These are phyloP conservation scores for Drosophila lini DNA, from an alignment of 1,140 invertebrate species.

Conservation along the genomic window DNA sequence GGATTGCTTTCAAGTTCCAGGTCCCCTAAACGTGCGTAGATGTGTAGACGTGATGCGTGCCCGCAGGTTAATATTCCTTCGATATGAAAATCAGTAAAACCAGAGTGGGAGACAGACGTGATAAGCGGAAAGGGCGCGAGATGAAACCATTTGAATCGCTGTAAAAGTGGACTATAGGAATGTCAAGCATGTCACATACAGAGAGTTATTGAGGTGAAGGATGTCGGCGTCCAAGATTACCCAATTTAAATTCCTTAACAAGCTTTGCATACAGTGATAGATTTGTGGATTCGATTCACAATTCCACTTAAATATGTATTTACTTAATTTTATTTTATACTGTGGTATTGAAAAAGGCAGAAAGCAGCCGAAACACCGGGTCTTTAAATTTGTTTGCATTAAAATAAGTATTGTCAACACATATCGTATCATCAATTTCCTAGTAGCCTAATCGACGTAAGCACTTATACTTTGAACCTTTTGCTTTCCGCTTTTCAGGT, in stretches of 20 bases:
- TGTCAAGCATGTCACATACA: constrained; percentile 29
- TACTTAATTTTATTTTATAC: too few species aligned
- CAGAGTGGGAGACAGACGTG: constrained; percentile 55
- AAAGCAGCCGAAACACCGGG: too few species aligned
- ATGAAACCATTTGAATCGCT: constrained; percentile 48
- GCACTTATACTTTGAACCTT: neutral
- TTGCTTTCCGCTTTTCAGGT: constrained; percentile 37
- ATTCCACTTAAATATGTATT: too few species aligned
- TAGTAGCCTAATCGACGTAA: neutral
- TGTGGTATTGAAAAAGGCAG: too few species aligned
- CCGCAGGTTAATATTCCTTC: constrained; percentile 66
- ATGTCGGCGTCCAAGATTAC: neutral
- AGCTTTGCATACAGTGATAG: too few species aligned
- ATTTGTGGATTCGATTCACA: too few species aligned
- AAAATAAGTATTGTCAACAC: neutral
- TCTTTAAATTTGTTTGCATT: too few species aligned
- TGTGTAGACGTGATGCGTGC: constrained; percentile 61
- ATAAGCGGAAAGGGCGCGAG: constrained; percentile 43
- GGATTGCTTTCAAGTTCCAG: constrained; percentile 67
- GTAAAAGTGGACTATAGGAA: constrained; percentile 21
- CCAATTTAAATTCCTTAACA: neutral
- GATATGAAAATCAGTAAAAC: constrained; percentile 44
- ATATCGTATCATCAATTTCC: neutral
- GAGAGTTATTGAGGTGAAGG: constrained; percentile 1
- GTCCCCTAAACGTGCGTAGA: constrained; percentile 3